Evolutionary conservation across 1,140 invertebrate species (phyloP), one percentile per base, ranked within the genome.

Genomic region (Hypsibius dujardini): DNA sequence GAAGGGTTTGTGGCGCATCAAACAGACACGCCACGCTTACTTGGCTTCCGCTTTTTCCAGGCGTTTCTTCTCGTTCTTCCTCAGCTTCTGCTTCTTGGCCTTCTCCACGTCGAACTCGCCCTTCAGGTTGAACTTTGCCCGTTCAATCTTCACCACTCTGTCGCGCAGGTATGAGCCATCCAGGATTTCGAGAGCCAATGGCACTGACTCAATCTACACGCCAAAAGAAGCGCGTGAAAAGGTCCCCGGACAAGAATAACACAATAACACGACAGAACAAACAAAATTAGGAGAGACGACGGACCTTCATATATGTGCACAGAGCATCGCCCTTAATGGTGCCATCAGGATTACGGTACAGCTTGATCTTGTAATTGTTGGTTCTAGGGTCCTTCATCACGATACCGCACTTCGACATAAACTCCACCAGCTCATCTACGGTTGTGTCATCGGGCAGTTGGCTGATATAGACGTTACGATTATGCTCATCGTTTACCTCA

Each of bases 351-450:
- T 95, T 90, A 75, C 83, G 86, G 79, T 99, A 99, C 7, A 99
- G 78, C 82, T 98, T 99, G 0, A 98, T 82, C 82, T 95, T 98
- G 76, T 89, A 89, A 77, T 91, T 88, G 72, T 87, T 86, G 1
- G 82, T 86, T 47, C 84, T 83, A 0, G 88, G 84, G 80, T 98
- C 94, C 74, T 88, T 85, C 82, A 92, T 90, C 28, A 98, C 85
- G 42, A 98, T 82, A n/a, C 95, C 95, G 84, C 89, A 98, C 81
- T 98, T 98, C 74, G 86, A 85, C 87, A 98, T 96, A 12, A 97
- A 79, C 77, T 92, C 88, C 3, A 88, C 84, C 80, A 94, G 88
- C 78, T 91, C 88, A 45, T 84, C 80, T 76, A 95, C 87, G 0
- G 87, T 94, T 56, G 92, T 87, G 76, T 95, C 89, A 69, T 85